phyloP scores from a whole-genome alignment of 2,888 invertebrate species.

The Furcula furcula region DNA sequence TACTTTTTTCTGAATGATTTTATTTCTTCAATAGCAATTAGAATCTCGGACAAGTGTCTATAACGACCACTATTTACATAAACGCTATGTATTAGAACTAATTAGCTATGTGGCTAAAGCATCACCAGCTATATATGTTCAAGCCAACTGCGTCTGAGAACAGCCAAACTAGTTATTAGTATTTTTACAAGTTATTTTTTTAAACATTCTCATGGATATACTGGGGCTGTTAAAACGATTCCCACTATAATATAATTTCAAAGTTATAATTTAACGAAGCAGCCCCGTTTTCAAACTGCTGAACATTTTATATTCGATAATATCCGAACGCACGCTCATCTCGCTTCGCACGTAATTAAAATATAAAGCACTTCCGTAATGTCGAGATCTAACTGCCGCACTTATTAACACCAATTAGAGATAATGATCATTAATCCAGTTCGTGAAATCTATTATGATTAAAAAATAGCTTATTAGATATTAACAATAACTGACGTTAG shows the following conservation, averaged over 20 bases:
- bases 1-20: slow-evolving; percentile 14
- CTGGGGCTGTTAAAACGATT: slow-evolving; percentile 16
- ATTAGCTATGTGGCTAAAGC: background rate
- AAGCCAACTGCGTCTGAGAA: slow-evolving; percentile 6
- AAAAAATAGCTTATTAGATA: too few relatives aligned
- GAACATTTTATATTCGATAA: slow-evolving; percentile 31
- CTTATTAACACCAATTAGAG: too few relatives aligned
- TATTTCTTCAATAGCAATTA: slow-evolving; percentile 28
- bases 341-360: slow-evolving; percentile 48
- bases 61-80: slow-evolving; percentile 52
- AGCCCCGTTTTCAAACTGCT: slow-evolving; percentile 23
- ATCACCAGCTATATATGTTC: background rate
- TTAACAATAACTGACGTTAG: too few relatives aligned
- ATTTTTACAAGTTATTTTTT: slow-evolving; percentile 40
- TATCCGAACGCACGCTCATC: slow-evolving; percentile 15
- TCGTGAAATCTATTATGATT: too few relatives aligned
- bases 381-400: slow-evolving; percentile 43
- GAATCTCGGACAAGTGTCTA: slow-evolving; percentile 35
- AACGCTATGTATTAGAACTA: slow-evolving; percentile 13
- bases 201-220: slow-evolving; percentile 20
- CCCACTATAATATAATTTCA: slow-evolving; percentile 3
- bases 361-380: slow-evolving; percentile 63
- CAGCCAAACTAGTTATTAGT: slow-evolving; percentile 29
- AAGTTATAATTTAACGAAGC: slow-evolving; percentile 8
- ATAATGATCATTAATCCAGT: too few relatives aligned